phyloP scores from a whole-genome alignment of 2,113 vertebrate genomes.

The Sinocyclocheilus maitianheensis region DNA sequence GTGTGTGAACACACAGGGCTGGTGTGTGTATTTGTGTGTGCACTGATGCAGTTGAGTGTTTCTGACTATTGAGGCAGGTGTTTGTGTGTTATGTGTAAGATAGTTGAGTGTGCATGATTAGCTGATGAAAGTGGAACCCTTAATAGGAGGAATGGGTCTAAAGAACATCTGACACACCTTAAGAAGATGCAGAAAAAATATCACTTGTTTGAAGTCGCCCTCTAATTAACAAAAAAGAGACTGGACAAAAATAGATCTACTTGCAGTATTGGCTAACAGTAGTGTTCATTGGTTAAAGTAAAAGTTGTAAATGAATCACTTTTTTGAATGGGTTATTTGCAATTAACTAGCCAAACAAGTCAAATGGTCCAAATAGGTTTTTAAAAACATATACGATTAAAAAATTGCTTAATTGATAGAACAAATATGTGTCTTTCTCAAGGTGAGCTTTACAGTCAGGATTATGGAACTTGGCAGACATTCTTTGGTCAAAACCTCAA shows the following conservation, averaged over 20 bases:
- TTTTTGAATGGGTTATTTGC: too few relatives aligned
- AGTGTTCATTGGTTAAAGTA: too few relatives aligned
- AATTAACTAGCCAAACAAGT: too few relatives aligned
- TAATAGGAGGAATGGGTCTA: background rate
- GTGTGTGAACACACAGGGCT: background rate
- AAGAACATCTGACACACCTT: too few relatives aligned
- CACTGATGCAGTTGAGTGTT: background rate
- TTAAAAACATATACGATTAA: too few relatives aligned
- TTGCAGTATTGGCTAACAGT: too few relatives aligned
- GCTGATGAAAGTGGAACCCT: background rate
- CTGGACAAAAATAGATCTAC: too few relatives aligned
- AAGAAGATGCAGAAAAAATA: too few relatives aligned
- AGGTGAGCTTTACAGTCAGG: background rate
- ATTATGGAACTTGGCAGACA: background rate
- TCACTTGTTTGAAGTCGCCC: too few relatives aligned
- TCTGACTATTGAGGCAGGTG: background rate
- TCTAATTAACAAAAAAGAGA: too few relatives aligned
- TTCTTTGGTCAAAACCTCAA: background rate
- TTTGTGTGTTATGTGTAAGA: background rate
- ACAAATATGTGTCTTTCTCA: background rate
- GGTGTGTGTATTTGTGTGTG: background rate
- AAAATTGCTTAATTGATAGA: background rate
- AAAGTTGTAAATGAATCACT: too few relatives aligned
- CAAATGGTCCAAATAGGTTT: too few relatives aligned
- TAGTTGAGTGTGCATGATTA: background rate